Conservation (phyloP, 2,888 invertebrate species). For the Thyatira batis region DNA sequence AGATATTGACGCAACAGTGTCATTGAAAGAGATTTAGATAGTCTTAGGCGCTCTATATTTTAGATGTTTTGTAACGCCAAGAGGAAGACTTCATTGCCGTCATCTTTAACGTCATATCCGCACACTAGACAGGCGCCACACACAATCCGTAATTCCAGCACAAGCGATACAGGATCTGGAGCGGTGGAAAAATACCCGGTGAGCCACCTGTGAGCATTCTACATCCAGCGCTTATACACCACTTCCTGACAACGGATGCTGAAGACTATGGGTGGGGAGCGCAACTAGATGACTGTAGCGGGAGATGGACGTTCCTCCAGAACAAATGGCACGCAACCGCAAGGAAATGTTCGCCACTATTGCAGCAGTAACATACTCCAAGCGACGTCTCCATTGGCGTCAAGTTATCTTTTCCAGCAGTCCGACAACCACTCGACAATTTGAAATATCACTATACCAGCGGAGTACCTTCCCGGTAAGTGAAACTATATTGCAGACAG, state of each 20-base stretch:
- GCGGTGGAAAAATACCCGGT: no score
- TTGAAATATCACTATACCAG: no score
- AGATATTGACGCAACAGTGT: no score
- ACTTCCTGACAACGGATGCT: constrained; percentile 25
- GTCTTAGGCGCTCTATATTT: no score
- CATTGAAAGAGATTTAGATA: no score
- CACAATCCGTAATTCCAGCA: no score
- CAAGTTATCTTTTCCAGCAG: constrained; percentile 19
- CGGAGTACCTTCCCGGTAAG: constrained; percentile 23
- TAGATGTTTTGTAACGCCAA: no score
- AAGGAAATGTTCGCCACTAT: constrained; percentile 25
- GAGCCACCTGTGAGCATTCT: no score
- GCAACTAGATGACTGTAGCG: constrained; percentile 12
- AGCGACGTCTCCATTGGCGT: background rate
- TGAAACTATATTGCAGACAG: constrained; percentile 27
- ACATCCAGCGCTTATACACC: no score
- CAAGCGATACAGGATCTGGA: no score
- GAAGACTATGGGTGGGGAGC: constrained; percentile 26
- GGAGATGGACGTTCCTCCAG: constrained; percentile 17
- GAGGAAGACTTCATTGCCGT: no score
- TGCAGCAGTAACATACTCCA: constrained; percentile 7
- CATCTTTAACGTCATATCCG: constrained; percentile 15
- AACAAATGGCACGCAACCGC: constrained; percentile 24
- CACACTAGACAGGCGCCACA: constrained; percentile 4
- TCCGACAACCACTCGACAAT: constrained; percentile 21